These are phyloP conservation scores for Lomographa bimaculata DNA, from an alignment of 2,888 invertebrate genomes.

Conservation along the genomic window DNA sequence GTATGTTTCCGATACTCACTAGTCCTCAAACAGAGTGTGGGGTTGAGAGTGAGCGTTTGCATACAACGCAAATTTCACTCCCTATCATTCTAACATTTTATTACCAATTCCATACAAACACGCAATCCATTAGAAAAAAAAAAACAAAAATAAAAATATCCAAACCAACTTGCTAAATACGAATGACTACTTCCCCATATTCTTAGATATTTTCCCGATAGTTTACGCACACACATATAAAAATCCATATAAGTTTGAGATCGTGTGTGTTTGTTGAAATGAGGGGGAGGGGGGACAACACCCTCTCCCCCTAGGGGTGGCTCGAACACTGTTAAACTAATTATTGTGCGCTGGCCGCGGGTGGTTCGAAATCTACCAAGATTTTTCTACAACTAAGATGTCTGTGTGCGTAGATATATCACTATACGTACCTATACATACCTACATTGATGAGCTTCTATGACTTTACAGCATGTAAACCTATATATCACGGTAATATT, in stretches of 20 bases:
- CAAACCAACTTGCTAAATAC: constrained; percentile 33
- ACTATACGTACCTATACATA: no score
- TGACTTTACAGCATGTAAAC: no score
- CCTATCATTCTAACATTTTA: no score
- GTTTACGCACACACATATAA: constrained; percentile 41
- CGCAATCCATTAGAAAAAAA: background rate
- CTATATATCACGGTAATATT: no score
- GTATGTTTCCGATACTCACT: no score
- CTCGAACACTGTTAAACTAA: constrained; percentile 69
- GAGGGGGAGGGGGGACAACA: constrained; percentile 32
- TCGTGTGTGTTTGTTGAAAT: constrained; percentile 42
- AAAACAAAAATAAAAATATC: constrained; percentile 14
- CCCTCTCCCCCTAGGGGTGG: constrained; percentile 27
- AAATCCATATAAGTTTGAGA: constrained; percentile 43
- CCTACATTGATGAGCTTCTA: no score
- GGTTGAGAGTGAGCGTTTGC: no score
- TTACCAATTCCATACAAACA: no score
- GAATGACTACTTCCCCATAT: constrained; percentile 47
- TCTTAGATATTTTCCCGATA: constrained; percentile 50
- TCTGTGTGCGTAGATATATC: constrained; percentile 39
- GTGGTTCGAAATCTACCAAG: constrained; percentile 44
- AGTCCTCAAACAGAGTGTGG: no score
- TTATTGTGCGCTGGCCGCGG: constrained; percentile 55
- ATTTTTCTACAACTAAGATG: constrained; percentile 55
- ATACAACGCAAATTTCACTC: no score